Conservation (phyloP, 2,113 vertebrate species). For the Irena cyanogastra region DNA sequence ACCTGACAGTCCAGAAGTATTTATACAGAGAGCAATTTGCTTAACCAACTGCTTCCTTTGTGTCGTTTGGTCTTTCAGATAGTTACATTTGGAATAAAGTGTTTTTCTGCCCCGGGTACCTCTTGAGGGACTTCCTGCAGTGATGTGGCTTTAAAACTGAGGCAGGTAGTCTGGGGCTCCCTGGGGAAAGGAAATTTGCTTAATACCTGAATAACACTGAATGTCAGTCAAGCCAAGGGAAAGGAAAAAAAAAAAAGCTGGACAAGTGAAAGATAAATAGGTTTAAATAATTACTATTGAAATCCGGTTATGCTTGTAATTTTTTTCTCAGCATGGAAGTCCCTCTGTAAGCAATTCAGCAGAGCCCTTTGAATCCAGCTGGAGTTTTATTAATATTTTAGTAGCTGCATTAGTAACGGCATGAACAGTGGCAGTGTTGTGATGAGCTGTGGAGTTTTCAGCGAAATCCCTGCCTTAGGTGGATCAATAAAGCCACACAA, state of each 20-base stretch:
- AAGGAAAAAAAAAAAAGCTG: not conserved
- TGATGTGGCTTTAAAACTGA: constrained; percentile 32
- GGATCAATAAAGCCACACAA: not conserved
- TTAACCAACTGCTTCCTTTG: constrained; percentile 51
- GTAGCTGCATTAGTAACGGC: not conserved
- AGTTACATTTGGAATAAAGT: constrained; percentile 37
- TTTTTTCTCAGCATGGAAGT: constrained; percentile 56
- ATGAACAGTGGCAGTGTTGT: not conserved
- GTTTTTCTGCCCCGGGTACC: constrained; percentile 1
- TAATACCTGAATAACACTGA: not conserved
- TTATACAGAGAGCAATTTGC: constrained; percentile 34
- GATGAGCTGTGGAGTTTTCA: constrained; percentile 7
- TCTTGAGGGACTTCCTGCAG: constrained; percentile 28
- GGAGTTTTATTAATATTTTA: constrained; percentile 52
- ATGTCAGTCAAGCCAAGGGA: not conserved
- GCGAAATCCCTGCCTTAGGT: not conserved
- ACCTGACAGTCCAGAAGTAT: constrained; percentile 14
- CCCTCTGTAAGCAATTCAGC: constrained; percentile 26
- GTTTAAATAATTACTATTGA: constrained; percentile 44
- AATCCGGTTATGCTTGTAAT: constrained; percentile 35
- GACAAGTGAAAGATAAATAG: constrained; percentile 41
- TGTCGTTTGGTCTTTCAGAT: constrained; percentile 25
- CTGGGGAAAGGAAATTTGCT: not conserved
- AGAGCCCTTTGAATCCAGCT: not conserved
- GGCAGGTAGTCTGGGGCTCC: not conserved